Percentiles rank a stretch among this genome's conserved stretches.
phyloP scores from a whole-genome alignment of 2,797 vertebrate species.

The Luscinia megarhynchos region DNA sequence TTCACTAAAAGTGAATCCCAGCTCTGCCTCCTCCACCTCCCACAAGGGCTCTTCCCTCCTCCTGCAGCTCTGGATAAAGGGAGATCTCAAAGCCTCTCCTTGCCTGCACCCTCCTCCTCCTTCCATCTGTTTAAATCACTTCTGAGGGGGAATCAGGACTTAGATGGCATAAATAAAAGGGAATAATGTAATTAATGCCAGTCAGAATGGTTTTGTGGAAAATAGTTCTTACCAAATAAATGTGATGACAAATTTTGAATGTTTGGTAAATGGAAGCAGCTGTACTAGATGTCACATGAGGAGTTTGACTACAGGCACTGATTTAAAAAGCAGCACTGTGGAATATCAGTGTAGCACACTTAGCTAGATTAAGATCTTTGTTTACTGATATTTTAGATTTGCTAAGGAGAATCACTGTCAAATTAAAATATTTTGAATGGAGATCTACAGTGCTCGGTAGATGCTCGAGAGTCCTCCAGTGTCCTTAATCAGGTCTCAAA shows the following conservation, averaged over 20 bases:
- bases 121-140: constrained; percentile 26
- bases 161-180: constrained; percentile 7
- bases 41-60: background rate
- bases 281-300: constrained; percentile 14
- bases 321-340: background rate
- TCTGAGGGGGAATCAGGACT: background rate
- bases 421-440: constrained; percentile 14
- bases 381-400: constrained; percentile 16
- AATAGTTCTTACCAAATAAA: constrained; percentile 49
- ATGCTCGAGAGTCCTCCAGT: background rate
- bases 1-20: background rate
- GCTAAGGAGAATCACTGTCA: background rate
- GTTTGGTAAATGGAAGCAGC: constrained; percentile 49
- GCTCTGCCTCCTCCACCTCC: background rate
- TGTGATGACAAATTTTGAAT: constrained; percentile 29
- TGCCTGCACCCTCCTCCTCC: constrained; percentile 4
- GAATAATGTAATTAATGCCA: constrained; percentile 39
- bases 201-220: constrained; percentile 28
- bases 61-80: background rate
- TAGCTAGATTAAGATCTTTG: constrained; percentile 23
- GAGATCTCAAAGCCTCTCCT: background rate
- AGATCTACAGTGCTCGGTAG: background rate
- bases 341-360: background rate
- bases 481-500: background rate
- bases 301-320: background rate